Percentiles rank a stretch among this genome's conserved stretches.
Conservation (phyloP, 2,888 invertebrate genomes). For the Troides helena region DNA sequence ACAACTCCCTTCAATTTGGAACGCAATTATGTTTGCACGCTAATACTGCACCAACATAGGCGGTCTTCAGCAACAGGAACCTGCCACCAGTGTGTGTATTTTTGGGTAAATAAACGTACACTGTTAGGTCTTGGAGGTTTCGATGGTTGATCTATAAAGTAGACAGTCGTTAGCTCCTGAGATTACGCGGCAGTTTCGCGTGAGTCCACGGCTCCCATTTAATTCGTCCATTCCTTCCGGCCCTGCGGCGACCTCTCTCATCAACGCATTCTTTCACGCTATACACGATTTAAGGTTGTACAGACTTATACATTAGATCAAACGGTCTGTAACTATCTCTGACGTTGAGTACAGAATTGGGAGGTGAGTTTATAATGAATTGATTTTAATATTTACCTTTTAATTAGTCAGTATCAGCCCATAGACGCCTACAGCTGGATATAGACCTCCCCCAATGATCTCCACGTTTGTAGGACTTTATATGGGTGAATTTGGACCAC, state of each 20-base stretch:
- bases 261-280: conserved; percentile 55
- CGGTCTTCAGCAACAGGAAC: too few species aligned
- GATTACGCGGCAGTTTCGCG: conserved; percentile 55
- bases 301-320: conserved; percentile 7
- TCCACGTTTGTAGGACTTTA: too few species aligned
- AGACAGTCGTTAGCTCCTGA: conserved; percentile 33
- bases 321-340: conserved; percentile 7
- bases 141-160: neutral
- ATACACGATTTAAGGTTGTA: conserved; percentile 32
- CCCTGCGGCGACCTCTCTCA: conserved; percentile 49
- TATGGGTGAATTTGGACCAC: too few species aligned
- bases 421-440: too few species aligned
- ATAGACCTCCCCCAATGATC: too few species aligned
- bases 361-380: conserved; percentile 2
- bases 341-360: conserved; percentile 2
- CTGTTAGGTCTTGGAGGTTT: too few species aligned
- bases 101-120: too few species aligned
- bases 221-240: conserved; percentile 63
- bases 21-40: too few species aligned
- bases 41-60: too few species aligned
- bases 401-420: too few species aligned
- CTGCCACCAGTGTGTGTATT: too few species aligned
- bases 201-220: conserved; percentile 50
- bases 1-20: too few species aligned
- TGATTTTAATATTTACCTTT: neutral